Conservation (phyloP, 2,888 invertebrate species). For the Eilema depressum region DNA sequence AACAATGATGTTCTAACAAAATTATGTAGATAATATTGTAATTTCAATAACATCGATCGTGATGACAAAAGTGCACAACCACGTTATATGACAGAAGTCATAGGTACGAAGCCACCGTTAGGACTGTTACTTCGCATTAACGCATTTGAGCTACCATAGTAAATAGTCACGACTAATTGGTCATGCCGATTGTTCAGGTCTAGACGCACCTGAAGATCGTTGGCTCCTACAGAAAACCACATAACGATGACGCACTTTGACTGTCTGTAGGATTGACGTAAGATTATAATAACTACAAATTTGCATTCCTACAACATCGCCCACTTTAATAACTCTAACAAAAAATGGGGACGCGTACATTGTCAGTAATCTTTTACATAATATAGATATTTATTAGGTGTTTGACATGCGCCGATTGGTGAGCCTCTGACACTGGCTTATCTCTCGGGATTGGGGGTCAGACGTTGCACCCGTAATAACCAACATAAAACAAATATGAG, state of each 20-base stretch:
- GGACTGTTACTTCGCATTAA: neutral
- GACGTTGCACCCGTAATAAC: neutral
- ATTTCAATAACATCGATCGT: neutral
- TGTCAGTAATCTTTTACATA: conserved; percentile 21
- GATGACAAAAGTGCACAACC: too few relatives aligned
- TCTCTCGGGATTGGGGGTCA: neutral
- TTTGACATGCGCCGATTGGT: neutral
- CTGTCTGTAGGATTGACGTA: too few relatives aligned
- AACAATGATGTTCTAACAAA: conserved; percentile 21
- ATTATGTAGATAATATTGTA: neutral
- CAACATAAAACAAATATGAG: too few relatives aligned
- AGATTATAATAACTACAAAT: conserved; percentile 44
- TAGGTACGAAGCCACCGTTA: neutral
- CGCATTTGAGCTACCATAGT: neutral
- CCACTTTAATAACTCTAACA: conserved; percentile 21
- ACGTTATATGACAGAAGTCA: too few relatives aligned
- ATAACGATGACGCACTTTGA: conserved; percentile 27
- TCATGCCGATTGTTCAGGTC: neutral
- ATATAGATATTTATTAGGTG: neutral
- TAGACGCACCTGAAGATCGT: neutral
- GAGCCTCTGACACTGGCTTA: neutral
- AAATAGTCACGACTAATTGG: neutral
- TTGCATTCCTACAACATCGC: conserved; percentile 41
- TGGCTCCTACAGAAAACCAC: neutral
- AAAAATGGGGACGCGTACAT: conserved; percentile 27